phyloP scores from a whole-genome alignment of 2,113 vertebrate species.

The Amblyornis subalaris region DNA sequence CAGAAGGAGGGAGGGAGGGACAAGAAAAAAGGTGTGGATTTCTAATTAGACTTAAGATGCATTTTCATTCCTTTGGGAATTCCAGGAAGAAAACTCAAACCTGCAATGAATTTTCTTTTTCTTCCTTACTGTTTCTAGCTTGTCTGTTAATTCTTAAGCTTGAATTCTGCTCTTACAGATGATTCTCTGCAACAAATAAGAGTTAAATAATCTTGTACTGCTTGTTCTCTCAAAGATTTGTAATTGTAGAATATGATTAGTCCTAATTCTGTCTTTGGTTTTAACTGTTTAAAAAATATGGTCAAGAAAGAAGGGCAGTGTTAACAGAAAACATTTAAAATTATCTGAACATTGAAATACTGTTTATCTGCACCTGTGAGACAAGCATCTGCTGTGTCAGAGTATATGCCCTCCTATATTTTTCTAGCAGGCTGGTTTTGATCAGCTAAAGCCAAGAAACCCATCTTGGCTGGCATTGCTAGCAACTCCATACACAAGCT shows the following conservation, averaged over 20 bases:
- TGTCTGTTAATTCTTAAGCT: not conserved
- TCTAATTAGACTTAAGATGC: not conserved
- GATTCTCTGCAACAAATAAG: not conserved
- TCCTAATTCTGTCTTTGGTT: not conserved
- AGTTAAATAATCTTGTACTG: not conserved
- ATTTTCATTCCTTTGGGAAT: not conserved
- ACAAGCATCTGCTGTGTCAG: not conserved
- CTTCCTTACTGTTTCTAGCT: not conserved
- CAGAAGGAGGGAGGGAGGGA: not conserved
- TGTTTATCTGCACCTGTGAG: not conserved
- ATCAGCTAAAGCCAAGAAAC: not conserved
- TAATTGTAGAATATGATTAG: not conserved
- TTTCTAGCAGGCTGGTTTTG: not conserved
- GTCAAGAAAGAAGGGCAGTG: not conserved
- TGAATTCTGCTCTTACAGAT: not conserved
- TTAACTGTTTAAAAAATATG: not conserved
- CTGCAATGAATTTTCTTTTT: not conserved
- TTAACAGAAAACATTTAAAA: not conserved
- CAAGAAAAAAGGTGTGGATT: not conserved
- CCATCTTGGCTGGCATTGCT: not conserved
- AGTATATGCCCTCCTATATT: accelerated
- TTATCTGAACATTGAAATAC: not conserved
- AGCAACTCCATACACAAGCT: not conserved
- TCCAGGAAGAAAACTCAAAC: not conserved
- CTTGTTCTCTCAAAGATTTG: not conserved